Evolutionary conservation across 1,140 invertebrate genomes (phyloP).

Genomic region (Scaptomyza hsui): DNA sequence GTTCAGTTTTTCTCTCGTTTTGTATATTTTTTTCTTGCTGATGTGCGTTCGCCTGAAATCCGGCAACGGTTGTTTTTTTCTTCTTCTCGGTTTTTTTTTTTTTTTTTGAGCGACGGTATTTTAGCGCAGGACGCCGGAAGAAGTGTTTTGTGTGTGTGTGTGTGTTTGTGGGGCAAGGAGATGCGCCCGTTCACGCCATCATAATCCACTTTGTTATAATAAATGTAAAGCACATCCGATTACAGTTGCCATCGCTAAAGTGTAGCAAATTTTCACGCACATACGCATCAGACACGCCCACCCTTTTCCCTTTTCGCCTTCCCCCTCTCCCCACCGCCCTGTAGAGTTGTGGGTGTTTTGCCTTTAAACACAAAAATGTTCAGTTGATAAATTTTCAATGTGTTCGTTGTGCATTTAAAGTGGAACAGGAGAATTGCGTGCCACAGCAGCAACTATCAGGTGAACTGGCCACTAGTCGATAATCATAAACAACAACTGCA

Average conservation of each 20-base stretch:
- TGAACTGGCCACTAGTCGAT: conserved; percentile 67
- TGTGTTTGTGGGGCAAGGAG: conserved; percentile 42
- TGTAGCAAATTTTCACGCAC: conserved; percentile 80
- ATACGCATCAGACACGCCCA: conserved; percentile 19
- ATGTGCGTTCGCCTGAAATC: conserved; percentile 62
- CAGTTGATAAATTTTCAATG: conserved; percentile 79
- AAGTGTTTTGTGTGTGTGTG: conserved; percentile 16
- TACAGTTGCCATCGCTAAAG: conserved; percentile 79
- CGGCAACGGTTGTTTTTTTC: conserved; percentile 40
- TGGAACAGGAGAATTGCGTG: conserved; percentile 48
- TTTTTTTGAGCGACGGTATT: conserved; percentile 24
- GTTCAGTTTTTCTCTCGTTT: not conserved
- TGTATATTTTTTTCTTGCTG: not conserved
- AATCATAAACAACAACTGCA: conserved; percentile 67
- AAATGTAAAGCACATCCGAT: conserved; percentile 83
- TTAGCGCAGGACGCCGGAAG: conserved; percentile 22
- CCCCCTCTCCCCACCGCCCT: not conserved
- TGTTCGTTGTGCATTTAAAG: conserved; percentile 60
- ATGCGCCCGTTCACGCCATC: conserved; percentile 64
- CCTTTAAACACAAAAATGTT: conserved; percentile 66
- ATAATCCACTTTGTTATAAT: conserved; percentile 83
- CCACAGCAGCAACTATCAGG: conserved; percentile 30
- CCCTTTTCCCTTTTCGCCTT: not conserved
- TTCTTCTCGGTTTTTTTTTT: conserved; percentile 25
- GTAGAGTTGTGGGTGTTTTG: not conserved